Base-by-base conservation (phyloP, 2,888 invertebrate genomes). In the Cosmorhoe ocellata region DNA sequence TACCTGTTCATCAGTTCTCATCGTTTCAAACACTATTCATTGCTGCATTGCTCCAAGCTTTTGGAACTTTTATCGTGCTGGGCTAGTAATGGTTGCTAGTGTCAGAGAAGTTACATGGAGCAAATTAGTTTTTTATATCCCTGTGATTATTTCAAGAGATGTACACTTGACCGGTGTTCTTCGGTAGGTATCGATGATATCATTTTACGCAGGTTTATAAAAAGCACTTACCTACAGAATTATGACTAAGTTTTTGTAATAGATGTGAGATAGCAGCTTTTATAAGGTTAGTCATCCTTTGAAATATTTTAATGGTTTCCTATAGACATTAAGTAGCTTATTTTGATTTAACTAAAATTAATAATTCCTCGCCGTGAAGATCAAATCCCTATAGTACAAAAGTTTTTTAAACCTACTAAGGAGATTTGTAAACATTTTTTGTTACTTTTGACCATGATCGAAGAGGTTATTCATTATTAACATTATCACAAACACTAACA, bases 101-200 rank as follows among this genome's bases (percentile, higher is more conserved):
- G n/a, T 22, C 13, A n/a, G 8, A 11, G 9, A 5, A 42, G 63
- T 66, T 53, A 63, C 10, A n/a, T 11, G 18, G 22, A 53, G 44
- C 46, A 70, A 68, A 71, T 71, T 71, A 66, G 32, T 41, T 53
- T 52, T 53, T 53, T 53, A 26, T 52, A 38, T 45, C 33, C 33
- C 32, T 51, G n/a, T 9, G 31, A 36, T 51, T 40, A 36, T 39
- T 44, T 41, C 12, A 43, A 33, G 36, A 45, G 36, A 28, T 27
- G 30, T 41, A 34, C 33, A 30, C 39, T 34, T 44, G 26, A 39
- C 26, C 26, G 30, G 51, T 43, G 64, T 69, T 75, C 69, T 49
- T n/a, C n/a, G n/a, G n/a, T n/a, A 56, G 55, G 33, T 14, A 34
- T 38, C 40, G 67, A 66, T 79, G 79, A 81, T 74, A 73, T 77